A percentile compares a stretch with the other conserved stretches of the same genome.
These are phyloP conservation scores for Fistularia commersonii DNA, from an alignment of 2,797 vertebrate species.

Conservation along the genomic window DNA sequence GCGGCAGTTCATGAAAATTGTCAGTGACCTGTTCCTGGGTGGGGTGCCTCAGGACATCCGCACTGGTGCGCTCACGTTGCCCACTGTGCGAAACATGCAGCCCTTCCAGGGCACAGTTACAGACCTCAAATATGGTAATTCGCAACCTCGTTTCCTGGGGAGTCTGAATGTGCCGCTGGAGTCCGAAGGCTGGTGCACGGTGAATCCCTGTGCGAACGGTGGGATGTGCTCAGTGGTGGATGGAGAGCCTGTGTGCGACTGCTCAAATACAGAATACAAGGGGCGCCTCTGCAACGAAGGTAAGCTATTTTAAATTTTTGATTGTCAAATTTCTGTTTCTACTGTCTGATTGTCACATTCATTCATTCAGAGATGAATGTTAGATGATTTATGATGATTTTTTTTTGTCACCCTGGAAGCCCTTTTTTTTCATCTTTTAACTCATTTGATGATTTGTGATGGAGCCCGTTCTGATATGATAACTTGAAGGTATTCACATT, in stretches of 20 bases:
- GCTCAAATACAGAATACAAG: conserved; percentile 89
- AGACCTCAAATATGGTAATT: conserved; percentile 90
- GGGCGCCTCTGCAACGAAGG: conserved; percentile 96
- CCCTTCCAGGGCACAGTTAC: conserved; percentile 89
- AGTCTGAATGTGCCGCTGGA: conserved; percentile 87
- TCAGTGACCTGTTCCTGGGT: conserved; percentile 95
- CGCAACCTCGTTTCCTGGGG: conserved; percentile 87
- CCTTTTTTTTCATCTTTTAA: too few relatives aligned
- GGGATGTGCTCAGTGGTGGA: conserved; percentile 89
- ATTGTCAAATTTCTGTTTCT: too few relatives aligned
- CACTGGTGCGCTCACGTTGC: conserved; percentile 86
- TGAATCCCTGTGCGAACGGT: conserved; percentile 93
- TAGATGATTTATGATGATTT: too few relatives aligned
- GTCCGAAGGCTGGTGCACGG: conserved; percentile 87
- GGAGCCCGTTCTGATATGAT: too few relatives aligned
- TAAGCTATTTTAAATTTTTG: conserved; percentile 76
- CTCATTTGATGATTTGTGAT: too few relatives aligned
- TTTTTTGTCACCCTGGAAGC: too few relatives aligned
- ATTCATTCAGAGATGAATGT: too few relatives aligned
- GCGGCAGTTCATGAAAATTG: conserved; percentile 92
- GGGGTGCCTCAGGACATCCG: conserved; percentile 92
- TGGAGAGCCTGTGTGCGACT: conserved; percentile 88
- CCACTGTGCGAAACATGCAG: conserved; percentile 81
- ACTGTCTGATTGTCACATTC: too few relatives aligned
- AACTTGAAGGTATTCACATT: too few relatives aligned